Percentiles rank a stretch among this genome's conserved stretches.
These are phyloP conservation scores for Platycercus adscitus DNA, from an alignment of 2,113 vertebrate genomes.

Conservation along the genomic window DNA sequence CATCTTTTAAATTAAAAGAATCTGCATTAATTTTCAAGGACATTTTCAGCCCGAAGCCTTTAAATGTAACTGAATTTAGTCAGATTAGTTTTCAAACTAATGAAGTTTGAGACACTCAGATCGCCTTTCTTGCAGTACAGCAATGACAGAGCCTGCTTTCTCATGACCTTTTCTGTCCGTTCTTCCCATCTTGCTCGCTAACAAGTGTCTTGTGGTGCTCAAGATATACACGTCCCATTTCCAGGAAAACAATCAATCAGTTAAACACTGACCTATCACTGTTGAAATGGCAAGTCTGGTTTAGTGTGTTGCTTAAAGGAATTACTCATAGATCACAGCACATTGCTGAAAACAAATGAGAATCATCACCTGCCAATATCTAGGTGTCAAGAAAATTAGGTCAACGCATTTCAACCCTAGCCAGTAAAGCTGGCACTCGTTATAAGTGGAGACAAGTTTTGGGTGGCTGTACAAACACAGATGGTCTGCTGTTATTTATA, in stretches of 20 bases:
- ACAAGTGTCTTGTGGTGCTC: background rate
- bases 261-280: background rate
- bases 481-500: background rate
- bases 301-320: constrained; percentile 2
- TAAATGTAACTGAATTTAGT: background rate
- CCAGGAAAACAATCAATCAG: background rate
- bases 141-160: background rate
- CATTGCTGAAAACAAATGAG: constrained; percentile 7
- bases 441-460: background rate
- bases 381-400: constrained; percentile 31
- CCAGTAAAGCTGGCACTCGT: background rate
- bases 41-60: background rate
- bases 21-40: background rate
- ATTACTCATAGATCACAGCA: constrained; percentile 18
- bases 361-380: constrained; percentile 49
- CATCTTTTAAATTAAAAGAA: background rate
- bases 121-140: background rate
- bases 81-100: background rate
- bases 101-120: background rate
- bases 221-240: background rate
- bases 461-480: background rate
- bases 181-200: background rate
- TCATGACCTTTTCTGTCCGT: background rate
- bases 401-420: background rate
- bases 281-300: background rate